phyloP scores from a whole-genome alignment of 2,797 vertebrate genomes.

The Dermochelys coriacea region DNA sequence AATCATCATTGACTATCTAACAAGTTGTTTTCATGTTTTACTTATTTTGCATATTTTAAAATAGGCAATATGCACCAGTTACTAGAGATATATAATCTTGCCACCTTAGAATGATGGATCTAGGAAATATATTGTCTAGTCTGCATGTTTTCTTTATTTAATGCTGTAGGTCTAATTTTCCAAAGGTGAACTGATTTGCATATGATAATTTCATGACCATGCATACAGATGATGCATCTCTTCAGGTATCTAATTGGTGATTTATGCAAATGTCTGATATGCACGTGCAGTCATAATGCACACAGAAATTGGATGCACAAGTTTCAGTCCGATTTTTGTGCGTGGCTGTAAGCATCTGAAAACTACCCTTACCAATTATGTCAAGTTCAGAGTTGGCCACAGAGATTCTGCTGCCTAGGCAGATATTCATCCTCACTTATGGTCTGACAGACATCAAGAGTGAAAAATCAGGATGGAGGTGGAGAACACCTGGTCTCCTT shows the following conservation, averaged over 20 bases:
- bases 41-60: neutral
- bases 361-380: neutral
- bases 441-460: too few species aligned
- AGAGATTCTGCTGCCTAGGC: neutral
- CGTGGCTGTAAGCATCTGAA: neutral
- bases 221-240: neutral
- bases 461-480: too few species aligned
- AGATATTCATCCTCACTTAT: neutral
- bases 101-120: neutral
- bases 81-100: neutral
- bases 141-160: neutral
- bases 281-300: neutral
- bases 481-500: too few species aligned
- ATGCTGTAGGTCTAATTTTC: neutral
- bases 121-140: neutral
- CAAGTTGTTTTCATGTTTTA: neutral
- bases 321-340: neutral
- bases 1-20: neutral
- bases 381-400: neutral
- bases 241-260: neutral
- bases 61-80: neutral
- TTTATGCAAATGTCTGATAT: slow-evolving; percentile 14
- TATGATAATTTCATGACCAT: rapidly evolving
- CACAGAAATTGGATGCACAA: neutral
- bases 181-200: neutral